A percentile compares a stretch with the other conserved stretches of the same genome.
phyloP scores from a whole-genome alignment of 37 sponge, comb jelly and placozoan species.

The Aphrocallistes beatrix region DNA sequence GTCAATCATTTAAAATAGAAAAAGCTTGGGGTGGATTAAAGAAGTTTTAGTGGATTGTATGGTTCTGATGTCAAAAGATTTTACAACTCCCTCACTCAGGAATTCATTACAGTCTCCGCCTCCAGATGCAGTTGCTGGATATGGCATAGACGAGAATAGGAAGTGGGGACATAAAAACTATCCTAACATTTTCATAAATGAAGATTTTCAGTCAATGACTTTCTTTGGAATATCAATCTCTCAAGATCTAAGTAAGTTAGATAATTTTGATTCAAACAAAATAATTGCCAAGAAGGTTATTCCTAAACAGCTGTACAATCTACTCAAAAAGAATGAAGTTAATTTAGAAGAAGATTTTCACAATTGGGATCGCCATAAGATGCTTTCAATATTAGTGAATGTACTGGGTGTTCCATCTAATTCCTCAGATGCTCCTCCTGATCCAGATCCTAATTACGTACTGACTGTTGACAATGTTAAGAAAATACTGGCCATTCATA shows the following conservation, averaged over 20 bases:
- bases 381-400: neutral
- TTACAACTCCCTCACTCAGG: neutral
- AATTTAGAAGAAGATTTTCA: neutral
- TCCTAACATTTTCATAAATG: slow-evolving; percentile 90
- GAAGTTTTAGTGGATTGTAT: slow-evolving; percentile 28
- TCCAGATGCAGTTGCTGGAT: neutral
- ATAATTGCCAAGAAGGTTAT: slow-evolving; percentile 27
- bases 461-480: slow-evolving; percentile 29
- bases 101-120: neutral
- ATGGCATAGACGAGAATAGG: neutral
- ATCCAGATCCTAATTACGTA: slow-evolving; percentile 14
- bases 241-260: neutral
- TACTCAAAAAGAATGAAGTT: neutral
- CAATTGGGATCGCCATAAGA: neutral
- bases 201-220: slow-evolving; percentile 52
- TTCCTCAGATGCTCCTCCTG: no score
- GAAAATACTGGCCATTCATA: slow-evolving; percentile 22
- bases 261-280: neutral
- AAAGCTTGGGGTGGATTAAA: slow-evolving; percentile 18
- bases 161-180: slow-evolving; percentile 37
- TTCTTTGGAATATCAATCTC: slow-evolving; percentile 63
- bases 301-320: slow-evolving; percentile 11
- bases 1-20: neutral
- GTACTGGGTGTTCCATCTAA: no score
- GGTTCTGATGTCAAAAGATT: slow-evolving; percentile 29